phyloP scores from a whole-genome alignment of 2,888 invertebrate species.

The Cloeon dipterum region DNA sequence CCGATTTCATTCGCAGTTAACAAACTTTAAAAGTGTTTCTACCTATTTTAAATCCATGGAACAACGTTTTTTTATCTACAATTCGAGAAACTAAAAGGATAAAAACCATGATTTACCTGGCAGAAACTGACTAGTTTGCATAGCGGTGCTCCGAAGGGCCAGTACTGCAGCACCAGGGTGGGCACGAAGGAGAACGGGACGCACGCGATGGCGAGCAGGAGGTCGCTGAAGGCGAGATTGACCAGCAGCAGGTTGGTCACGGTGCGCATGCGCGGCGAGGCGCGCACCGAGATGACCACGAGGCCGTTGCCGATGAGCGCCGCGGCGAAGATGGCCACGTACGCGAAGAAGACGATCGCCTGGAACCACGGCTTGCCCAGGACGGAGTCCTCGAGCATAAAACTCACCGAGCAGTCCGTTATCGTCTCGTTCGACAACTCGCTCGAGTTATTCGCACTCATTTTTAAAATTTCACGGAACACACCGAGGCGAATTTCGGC shows the following conservation, averaged over 20 bases:
- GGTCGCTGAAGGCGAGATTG: slow-evolving; percentile 71
- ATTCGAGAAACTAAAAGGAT: background rate
- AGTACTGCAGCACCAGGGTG: slow-evolving; percentile 52
- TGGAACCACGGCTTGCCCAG: background rate
- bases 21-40: too few species aligned
- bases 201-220: slow-evolving; percentile 74
- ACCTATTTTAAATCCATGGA: slow-evolving; percentile 1
- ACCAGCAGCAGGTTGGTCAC: slow-evolving; percentile 85
- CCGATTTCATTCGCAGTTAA: too few species aligned
- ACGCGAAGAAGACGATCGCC: slow-evolving; percentile 3
- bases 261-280: slow-evolving; percentile 67
- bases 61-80: background rate
- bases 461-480: too few species aligned
- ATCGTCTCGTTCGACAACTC: too few species aligned
- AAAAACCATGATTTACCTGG: slow-evolving; percentile 21
- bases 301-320: slow-evolving; percentile 17
- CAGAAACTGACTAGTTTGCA: slow-evolving; percentile 67
- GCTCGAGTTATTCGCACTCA: too few species aligned
- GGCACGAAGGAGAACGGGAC: slow-evolving; percentile 77
- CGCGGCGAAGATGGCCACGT: slow-evolving; percentile 3
- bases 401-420: background rate
- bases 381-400: background rate
- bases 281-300: slow-evolving; percentile 69
- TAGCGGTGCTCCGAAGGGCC: slow-evolving; percentile 67
- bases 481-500: too few species aligned